phyloP scores from a whole-genome alignment of 30 jellyfish, hydroid and myxozoan genomes.

The Aurelia aurita complex sp. Pacific region DNA sequence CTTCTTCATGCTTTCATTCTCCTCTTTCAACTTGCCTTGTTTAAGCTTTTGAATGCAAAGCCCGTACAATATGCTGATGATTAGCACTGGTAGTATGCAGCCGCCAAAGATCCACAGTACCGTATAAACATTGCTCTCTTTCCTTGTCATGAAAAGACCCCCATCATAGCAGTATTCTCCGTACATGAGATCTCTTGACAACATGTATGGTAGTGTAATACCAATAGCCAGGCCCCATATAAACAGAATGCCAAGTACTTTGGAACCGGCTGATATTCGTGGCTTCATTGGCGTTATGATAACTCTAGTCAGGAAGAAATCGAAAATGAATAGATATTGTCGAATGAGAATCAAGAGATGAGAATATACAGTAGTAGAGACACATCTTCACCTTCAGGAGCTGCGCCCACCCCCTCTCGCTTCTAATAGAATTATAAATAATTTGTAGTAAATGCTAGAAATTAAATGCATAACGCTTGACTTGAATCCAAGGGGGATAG shows the following conservation, averaged over 20 bases:
- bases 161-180: conserved; percentile 7
- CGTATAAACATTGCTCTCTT: conserved; percentile 6
- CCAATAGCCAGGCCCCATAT: conserved; percentile 45
- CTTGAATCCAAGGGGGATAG: too few relatives aligned
- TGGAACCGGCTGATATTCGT: conserved; percentile 3
- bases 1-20: conserved; percentile 1
- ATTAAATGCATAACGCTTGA: too few relatives aligned
- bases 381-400: too few relatives aligned
- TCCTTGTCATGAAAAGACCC: neutral
- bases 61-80: conserved; percentile 17
- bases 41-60: conserved; percentile 22
- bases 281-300: conserved; percentile 25
- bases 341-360: neutral
- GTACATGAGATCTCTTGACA: neutral
- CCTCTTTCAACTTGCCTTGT: conserved; percentile 2
- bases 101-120: conserved; percentile 16
- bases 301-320: conserved; percentile 3
- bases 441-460: too few relatives aligned
- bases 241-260: conserved; percentile 13
- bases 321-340: neutral
- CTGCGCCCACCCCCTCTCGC: too few relatives aligned
- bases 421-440: too few relatives aligned
- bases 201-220: conserved; percentile 35
- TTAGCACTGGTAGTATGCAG: conserved; percentile 24
- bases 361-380: too few relatives aligned